Evolutionary conservation across 1,140 invertebrate genomes (phyloP).

Genomic region (Adelges cooleyi): DNA sequence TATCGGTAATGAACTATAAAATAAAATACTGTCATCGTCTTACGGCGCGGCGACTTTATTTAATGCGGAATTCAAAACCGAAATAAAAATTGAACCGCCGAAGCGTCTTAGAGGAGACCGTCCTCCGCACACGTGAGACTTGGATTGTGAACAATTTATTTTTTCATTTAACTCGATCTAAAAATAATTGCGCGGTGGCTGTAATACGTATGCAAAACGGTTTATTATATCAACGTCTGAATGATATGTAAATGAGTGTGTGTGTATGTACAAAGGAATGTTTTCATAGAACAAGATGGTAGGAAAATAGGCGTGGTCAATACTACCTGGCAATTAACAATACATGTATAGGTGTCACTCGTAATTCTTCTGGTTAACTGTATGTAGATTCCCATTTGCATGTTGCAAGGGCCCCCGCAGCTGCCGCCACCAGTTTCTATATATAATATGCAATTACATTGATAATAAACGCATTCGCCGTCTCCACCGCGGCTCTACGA

Average conservation of each 20-base stretch:
- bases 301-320: conserved; percentile 19
- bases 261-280: conserved; percentile 8
- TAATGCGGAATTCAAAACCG: too few species aligned
- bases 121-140: too few species aligned
- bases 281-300: not conserved
- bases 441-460: not conserved
- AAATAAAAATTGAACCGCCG: too few species aligned
- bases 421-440: conserved; percentile 17
- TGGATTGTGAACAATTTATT: too few species aligned
- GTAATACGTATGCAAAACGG: conserved; percentile 18
- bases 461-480: not conserved
- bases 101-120: too few species aligned
- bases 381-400: conserved; percentile 25
- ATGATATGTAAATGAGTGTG: not conserved
- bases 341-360: conserved; percentile 25
- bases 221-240: not conserved
- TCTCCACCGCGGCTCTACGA: too few species aligned
- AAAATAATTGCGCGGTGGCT: too few species aligned
- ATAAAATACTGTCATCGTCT: too few species aligned
- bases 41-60: too few species aligned
- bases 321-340: conserved; percentile 21
- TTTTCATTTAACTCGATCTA: too few species aligned
- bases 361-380: conserved; percentile 25
- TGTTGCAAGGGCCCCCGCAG: not conserved
- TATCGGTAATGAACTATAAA: too few species aligned